Evolutionary conservation across 2,888 invertebrate species (phyloP).

Genomic region (Girardia tigrina): DNA sequence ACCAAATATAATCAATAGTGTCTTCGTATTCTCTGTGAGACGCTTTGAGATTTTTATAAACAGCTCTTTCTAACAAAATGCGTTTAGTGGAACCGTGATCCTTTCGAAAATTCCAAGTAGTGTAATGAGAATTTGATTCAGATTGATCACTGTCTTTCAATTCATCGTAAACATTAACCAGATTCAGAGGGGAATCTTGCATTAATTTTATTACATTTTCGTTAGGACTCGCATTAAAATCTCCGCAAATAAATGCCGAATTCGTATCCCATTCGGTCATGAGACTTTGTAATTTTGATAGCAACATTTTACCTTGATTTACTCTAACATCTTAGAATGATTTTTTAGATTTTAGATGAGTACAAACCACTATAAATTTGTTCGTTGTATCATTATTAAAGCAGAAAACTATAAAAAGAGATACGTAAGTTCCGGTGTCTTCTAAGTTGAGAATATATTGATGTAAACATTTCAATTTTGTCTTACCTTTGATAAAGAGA

Average conservation of each 20-base stretch:
- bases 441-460: neutral
- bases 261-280: neutral
- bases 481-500: neutral
- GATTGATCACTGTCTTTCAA: neutral
- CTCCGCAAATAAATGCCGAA: slow-evolving; percentile 19
- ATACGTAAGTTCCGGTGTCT: neutral
- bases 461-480: neutral
- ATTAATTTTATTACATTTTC: neutral
- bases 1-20: slow-evolving; percentile 24
- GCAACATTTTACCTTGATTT: too few relatives aligned
- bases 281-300: too few relatives aligned
- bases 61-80: too few relatives aligned
- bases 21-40: neutral
- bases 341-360: slow-evolving; percentile 13
- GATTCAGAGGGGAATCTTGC: neutral
- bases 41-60: neutral
- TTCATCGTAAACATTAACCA: neutral
- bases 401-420: neutral
- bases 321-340: too few relatives aligned
- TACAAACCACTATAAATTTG: neutral
- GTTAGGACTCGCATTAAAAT: slow-evolving; percentile 15
- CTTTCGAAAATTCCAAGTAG: neutral
- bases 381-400: neutral
- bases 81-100: neutral
- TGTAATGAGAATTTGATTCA: neutral